Evolutionary conservation across 2,797 vertebrate species (phyloP).

Genomic region (Pseudochaenichthys georgianus): DNA sequence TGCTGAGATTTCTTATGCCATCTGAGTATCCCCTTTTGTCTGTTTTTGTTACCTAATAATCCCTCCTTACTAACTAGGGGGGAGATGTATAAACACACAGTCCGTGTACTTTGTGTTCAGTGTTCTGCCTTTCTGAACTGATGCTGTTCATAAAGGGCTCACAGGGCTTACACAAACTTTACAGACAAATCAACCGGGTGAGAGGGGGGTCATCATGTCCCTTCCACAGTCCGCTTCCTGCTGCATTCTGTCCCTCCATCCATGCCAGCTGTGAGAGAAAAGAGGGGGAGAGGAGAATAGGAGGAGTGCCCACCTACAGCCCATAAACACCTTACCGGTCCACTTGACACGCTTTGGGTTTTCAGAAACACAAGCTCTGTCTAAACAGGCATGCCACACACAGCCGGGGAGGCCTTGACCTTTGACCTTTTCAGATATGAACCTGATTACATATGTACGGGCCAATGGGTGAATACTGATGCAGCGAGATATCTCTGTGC

Average conservation of each 20-base stretch:
- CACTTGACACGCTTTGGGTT: constrained; percentile 25
- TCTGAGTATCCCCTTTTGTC: background rate
- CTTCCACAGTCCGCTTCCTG: constrained; percentile 55
- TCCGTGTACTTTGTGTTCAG: constrained; percentile 50
- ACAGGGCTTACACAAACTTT: constrained; percentile 47
- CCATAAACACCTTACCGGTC: constrained; percentile 39
- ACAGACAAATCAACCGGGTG: constrained; percentile 49
- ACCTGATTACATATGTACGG: too few relatives aligned
- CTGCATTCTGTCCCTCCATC: constrained; percentile 51
- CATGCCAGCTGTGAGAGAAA: constrained; percentile 47
- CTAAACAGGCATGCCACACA: too few relatives aligned
- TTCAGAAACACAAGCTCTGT: too few relatives aligned
- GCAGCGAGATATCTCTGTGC: too few relatives aligned
- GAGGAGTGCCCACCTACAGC: constrained; percentile 17
- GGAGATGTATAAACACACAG: constrained; percentile 56
- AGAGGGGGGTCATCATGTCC: constrained; percentile 59
- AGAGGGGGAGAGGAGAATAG: constrained; percentile 49
- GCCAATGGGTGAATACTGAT: too few relatives aligned
- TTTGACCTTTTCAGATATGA: too few relatives aligned
- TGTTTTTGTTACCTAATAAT: constrained; percentile 26
- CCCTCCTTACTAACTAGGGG: constrained; percentile 38
- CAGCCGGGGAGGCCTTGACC: too few relatives aligned
- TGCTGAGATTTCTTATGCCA: background rate
- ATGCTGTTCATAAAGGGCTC: constrained; percentile 54
- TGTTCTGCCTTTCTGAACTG: constrained; percentile 30